A percentile compares a stretch with the other conserved stretches of the same genome.
Evolutionary conservation across 2,113 vertebrate species (phyloP).

Genomic region (Oreamnos americanus): DNA sequence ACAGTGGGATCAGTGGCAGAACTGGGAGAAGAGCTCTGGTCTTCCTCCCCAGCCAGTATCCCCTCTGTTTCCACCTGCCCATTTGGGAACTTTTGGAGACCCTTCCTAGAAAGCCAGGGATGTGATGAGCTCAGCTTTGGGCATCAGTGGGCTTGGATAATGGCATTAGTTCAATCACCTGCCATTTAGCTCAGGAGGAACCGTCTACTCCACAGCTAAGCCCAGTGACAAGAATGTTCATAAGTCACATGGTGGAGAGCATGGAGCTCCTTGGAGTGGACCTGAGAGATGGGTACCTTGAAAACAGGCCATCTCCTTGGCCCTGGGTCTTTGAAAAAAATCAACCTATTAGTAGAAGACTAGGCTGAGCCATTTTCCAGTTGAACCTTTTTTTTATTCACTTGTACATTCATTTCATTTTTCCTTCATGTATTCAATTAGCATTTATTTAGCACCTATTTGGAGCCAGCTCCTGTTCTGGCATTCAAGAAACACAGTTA

Average conservation of each 20-base stretch:
- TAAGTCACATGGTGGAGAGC: not conserved
- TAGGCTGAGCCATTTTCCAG: not conserved
- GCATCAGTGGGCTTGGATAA: not conserved
- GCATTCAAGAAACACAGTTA: not conserved
- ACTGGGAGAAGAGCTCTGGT: not conserved
- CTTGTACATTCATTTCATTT: not conserved
- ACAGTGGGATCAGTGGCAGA: not conserved
- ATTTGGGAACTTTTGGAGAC: not conserved
- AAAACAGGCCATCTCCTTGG: not conserved
- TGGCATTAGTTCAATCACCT: not conserved
- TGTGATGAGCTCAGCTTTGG: not conserved
- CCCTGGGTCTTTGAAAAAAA: not conserved
- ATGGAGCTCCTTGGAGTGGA: not conserved
- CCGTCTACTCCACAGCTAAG: not conserved
- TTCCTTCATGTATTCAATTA: not conserved
- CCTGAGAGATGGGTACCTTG: not conserved
- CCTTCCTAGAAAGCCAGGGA: not conserved
- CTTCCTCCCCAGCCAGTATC: not conserved
- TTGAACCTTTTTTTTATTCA: not conserved
- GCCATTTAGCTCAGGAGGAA: not conserved
- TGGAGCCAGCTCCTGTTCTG: constrained; percentile 14
- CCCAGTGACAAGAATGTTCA: not conserved
- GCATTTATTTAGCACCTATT: constrained; percentile 13
- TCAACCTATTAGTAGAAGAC: not conserved
- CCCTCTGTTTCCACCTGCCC: not conserved